Base-by-base conservation (phyloP, 1,140 invertebrate genomes). In the Trachymyrmex septentrionalis region DNA sequence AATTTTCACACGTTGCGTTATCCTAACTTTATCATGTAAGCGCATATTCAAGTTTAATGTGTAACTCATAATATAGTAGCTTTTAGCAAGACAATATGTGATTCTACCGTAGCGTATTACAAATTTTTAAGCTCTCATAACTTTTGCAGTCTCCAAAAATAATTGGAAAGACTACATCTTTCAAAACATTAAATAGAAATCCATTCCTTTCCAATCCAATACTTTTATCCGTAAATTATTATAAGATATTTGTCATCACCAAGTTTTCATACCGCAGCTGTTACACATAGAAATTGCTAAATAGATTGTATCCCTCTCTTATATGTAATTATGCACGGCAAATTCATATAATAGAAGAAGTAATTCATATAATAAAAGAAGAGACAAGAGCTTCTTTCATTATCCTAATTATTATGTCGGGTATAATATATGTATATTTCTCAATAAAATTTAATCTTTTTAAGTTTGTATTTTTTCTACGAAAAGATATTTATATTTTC, bases 1-100 rank as follows among this genome's bases (percentile, higher is more conserved):
- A 73, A 48, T 19, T 63, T 84, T 34, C 9, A 84, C 7, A 21
- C 14, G 0, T 63, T 1, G 7, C 6, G 7, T 72, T 1, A 30
- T 57, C 2, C 0, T 1, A 44, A 44, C 34, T 38, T 38, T 9
- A 38, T 21, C 4, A 27, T 38, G 2, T n/a, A 48, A 57, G 16
- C 21, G 38, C 24, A 19, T 69, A 61, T 73, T 38, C 38, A 72
- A 82, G 24, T 73, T 84, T 73, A 50, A 84, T 84, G 14, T 84
- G 34, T 55, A 80, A 24, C 24, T 84, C 77, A 38, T 69, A 69
- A 55, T 14, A 34, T 73, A 14, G 12, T 71, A 24, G 38, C 55
- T 73, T 73, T 73, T 73, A 82, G 67, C 53, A 82, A 59, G 50
- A 48, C 80, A 50, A 73, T 84, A 73, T 84, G 61, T 72, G 12